Conservation (phyloP, 1,140 invertebrate genomes). For the Formica exsecta region DNA sequence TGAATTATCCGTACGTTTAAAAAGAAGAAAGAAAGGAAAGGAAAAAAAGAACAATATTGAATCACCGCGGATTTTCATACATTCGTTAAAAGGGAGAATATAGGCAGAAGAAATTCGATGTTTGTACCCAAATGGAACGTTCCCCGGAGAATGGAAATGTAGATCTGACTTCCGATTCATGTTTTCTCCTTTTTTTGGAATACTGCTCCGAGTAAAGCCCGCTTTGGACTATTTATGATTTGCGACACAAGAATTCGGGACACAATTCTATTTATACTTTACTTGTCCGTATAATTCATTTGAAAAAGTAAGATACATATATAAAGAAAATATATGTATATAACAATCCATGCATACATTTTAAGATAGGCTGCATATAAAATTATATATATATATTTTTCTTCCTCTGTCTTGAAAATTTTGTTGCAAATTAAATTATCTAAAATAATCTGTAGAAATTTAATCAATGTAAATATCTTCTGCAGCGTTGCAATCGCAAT, state of each 20-base stretch:
- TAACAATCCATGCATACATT: too few species aligned
- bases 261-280: too few species aligned
- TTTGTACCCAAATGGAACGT: neutral
- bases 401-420: too few species aligned
- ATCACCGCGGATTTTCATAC: conserved; percentile 1
- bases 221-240: too few species aligned
- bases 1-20: neutral
- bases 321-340: too few species aligned
- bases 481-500: neutral
- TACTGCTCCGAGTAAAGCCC: neutral
- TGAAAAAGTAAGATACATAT: too few species aligned
- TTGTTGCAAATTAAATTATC: too few species aligned
- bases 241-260: too few species aligned
- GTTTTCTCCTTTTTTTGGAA: neutral
- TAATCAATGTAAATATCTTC: neutral
- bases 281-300: too few species aligned
- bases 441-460: neutral
- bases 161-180: neutral
- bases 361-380: too few species aligned
- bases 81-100: conserved; percentile 24
- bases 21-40: neutral
- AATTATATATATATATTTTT: too few species aligned
- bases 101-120: neutral
- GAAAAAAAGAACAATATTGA: neutral
- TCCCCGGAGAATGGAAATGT: conserved; percentile 12